Conservation (phyloP, 2,797 vertebrate genomes). For the Anolis apletophallus region DNA sequence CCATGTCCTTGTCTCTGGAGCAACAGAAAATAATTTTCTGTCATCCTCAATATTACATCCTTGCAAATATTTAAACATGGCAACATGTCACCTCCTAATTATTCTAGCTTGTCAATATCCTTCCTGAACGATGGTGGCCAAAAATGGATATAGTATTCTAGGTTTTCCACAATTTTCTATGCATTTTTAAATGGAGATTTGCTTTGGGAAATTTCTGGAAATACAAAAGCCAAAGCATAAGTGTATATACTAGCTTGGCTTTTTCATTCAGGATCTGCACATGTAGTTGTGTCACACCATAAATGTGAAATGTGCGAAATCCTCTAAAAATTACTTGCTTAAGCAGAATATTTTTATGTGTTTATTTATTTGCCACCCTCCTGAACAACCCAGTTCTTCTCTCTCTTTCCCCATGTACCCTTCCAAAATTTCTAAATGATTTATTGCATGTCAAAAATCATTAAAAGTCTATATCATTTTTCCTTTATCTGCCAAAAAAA, state of each 20-base stretch:
- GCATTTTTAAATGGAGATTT: background rate
- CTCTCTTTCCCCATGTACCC: background rate
- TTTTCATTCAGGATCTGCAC: background rate
- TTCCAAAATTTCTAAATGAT: slow-evolving; percentile 39
- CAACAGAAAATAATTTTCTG: too few species aligned
- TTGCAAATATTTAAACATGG: too few species aligned
- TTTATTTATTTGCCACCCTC: too few species aligned
- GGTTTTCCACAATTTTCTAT: background rate
- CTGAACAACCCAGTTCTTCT: background rate
- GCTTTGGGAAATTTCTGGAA: background rate
- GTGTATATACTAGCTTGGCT: background rate
- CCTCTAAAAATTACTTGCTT: too few species aligned
- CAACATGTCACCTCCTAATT: too few species aligned
- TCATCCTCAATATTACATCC: too few species aligned
- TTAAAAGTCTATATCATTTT: background rate
- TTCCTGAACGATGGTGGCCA: too few species aligned
- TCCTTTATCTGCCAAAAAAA: background rate
- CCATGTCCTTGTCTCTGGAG: too few species aligned
- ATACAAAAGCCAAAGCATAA: background rate
- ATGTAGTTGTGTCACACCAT: background rate
- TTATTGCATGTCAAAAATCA: slow-evolving; percentile 36
- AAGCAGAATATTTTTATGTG: too few species aligned
- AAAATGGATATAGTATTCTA: too few species aligned
- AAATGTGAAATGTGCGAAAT: background rate
- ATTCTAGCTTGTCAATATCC: too few species aligned